Evolutionary conservation across 2,888 invertebrate species (phyloP), one percentile per base, ranked within the genome.

Genomic region (Monochamus alternatus): DNA sequence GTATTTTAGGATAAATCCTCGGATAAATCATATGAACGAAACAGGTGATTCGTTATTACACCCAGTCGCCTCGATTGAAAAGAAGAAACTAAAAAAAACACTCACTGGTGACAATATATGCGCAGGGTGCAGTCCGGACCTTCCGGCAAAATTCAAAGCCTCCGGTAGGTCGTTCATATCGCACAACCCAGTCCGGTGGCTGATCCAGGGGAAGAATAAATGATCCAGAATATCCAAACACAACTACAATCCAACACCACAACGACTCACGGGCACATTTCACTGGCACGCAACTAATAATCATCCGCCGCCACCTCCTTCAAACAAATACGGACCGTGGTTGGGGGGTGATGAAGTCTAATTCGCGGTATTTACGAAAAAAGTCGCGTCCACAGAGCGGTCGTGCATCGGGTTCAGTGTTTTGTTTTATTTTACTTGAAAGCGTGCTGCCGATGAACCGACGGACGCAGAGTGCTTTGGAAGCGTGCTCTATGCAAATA

Each of bases 161-260:
- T 86, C 85, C 38, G 86, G 85, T 73, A 86, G 75, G 44, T 86
- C 85, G 75, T 86, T 85, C 86, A 86, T 86, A n/a, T 75, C 59
- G 69, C 30, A 22, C n/a, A 22, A 70, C 60, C 22, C 38, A 12
- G 5, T 10, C 7, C 14, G 9, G 9, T 44, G 5, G 60, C 31
- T 60, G 60, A 44, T 47, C 59, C 44, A 63, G 44, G 44, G 14
- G 52, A 65, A 22, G 38, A n/a, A 38, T 30, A 52, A 74, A 52
- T 47, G 47, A 75, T 75, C 72, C 22, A 38, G 31, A 58, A n/a
- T 32, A 44, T n/a, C 38, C 63, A 69, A 58, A 44, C 52, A 74
- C 62, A 58, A 75, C 22, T 43, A 55, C 44, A 7, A 73, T 44
- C 64, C 9, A 47, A 47, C 9, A 44, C 55, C 32, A 32, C 32